A percentile compares a stretch with the other conserved stretches of the same genome.
phyloP scores from a whole-genome alignment of 2,113 vertebrate species.

The Gopherus evgoodei region DNA sequence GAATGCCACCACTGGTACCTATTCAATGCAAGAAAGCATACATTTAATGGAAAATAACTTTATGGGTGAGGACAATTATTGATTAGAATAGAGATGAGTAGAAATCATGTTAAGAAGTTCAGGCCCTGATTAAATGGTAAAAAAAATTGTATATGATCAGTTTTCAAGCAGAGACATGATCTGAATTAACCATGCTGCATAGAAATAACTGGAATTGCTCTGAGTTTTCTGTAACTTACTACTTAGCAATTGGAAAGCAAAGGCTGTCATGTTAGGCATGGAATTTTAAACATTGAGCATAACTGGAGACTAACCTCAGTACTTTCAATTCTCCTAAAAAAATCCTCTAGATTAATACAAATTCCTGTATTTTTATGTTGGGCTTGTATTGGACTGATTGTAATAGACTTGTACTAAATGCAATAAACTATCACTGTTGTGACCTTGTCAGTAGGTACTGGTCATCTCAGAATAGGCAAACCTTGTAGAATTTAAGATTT shows the following conservation, averaged over 20 bases:
- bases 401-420: background rate
- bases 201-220: background rate
- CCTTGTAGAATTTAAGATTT: background rate
- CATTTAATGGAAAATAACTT: background rate
- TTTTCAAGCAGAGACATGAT: background rate
- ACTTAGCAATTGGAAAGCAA: background rate
- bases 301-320: background rate
- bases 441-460: background rate
- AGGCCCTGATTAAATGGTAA: background rate
- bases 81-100: background rate
- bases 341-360: background rate
- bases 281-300: background rate
- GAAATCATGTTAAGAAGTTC: background rate
- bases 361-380: no score
- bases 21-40: conserved; percentile 3
- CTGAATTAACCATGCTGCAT: background rate
- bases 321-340: background rate
- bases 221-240: background rate
- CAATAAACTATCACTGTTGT: background rate
- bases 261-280: background rate
- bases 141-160: background rate
- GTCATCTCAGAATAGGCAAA: background rate
- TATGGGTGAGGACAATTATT: background rate
- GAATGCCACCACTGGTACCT: conserved; percentile 88
- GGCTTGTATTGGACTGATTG: background rate